Conservation (phyloP, 2,888 invertebrate species). For the Iselma pallidipennis region DNA sequence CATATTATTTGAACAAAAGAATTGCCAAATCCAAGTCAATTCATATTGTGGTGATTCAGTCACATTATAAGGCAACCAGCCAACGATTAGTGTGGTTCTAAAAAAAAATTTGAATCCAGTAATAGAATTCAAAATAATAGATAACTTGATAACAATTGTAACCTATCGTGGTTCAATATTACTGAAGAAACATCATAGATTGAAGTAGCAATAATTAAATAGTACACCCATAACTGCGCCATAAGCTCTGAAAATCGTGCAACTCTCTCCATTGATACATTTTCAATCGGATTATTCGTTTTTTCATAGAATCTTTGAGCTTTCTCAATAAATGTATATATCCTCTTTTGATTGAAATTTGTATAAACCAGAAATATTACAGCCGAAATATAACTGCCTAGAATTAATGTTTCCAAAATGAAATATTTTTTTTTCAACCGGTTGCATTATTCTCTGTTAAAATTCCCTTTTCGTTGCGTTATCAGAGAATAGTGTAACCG, state of each 20-base stretch:
- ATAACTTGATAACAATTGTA: too few species aligned
- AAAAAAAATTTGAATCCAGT: background rate
- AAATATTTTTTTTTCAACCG: too few species aligned
- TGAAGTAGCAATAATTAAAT: background rate
- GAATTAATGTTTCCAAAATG: background rate
- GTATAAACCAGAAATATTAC: background rate
- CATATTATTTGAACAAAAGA: background rate
- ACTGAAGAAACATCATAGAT: background rate
- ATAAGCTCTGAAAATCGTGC: background rate
- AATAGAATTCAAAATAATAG: too few species aligned
- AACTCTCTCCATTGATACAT: background rate
- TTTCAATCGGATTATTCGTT: background rate
- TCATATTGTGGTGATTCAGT: too few species aligned
- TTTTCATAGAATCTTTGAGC: background rate
- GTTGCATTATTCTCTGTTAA: too few species aligned
- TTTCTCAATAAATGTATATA: background rate
- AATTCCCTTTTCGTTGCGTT: too few species aligned
- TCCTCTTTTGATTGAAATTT: background rate
- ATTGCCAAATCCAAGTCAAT: background rate
- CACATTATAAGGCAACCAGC: background rate
- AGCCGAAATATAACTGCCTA: background rate
- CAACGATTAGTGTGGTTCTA: too few species aligned
- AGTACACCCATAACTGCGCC: background rate
- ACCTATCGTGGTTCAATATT: background rate
- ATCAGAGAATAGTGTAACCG: too few species aligned